Conservation (phyloP, 2,113 vertebrate genomes). For the Zosterops hypoxanthus region DNA sequence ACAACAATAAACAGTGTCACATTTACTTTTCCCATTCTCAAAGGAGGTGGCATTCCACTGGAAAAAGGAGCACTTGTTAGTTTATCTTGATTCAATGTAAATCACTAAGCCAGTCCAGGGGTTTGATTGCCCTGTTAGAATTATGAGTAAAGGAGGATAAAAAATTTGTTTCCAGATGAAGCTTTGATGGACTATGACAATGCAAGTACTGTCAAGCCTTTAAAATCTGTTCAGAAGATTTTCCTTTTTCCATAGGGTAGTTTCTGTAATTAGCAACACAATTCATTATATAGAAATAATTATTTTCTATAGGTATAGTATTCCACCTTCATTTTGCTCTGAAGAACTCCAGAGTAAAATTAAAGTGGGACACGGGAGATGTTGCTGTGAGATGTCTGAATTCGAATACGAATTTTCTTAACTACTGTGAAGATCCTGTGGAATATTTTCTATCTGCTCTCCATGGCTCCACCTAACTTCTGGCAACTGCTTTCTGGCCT, state of each 20-base stretch:
- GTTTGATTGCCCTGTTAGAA: conserved; percentile 51
- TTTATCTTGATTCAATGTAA: conserved; percentile 68
- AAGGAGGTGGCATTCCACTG: conserved; percentile 72
- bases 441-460: neutral
- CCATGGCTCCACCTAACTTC: neutral
- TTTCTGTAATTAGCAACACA: conserved; percentile 22
- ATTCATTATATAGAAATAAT: neutral
- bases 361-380: neutral
- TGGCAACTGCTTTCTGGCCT: neutral
- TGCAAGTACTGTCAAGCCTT: conserved; percentile 25
- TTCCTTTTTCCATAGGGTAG: conserved; percentile 7
- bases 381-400: conserved; percentile 27
- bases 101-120: conserved; percentile 69
- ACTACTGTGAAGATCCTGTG: neutral
- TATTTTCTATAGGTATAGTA: neutral
- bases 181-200: conserved; percentile 20
- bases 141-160: neutral
- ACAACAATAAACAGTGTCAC: conserved; percentile 57
- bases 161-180: conserved; percentile 29
- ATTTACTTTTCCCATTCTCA: conserved; percentile 69
- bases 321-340: conserved; percentile 9
- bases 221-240: conserved; percentile 52
- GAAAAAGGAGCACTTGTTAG: conserved; percentile 70
- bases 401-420: neutral
- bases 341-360: conserved; percentile 1